Base-by-base conservation (phyloP, 2,888 invertebrate species). In the Mesopsocus fuscifrons region DNA sequence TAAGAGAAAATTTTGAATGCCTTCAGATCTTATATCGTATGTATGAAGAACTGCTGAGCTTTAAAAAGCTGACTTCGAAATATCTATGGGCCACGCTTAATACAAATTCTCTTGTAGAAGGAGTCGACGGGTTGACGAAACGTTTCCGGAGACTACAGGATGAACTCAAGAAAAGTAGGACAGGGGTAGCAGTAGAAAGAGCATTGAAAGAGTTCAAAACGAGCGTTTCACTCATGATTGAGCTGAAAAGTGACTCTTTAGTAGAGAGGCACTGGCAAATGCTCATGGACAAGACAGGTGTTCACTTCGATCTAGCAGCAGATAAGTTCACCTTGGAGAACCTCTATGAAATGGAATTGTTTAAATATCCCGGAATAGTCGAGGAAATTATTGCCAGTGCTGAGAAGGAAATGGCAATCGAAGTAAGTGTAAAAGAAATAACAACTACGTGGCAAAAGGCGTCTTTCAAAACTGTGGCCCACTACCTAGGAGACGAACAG, bases 311-410 rank as follows among this genome's bases (percentile, higher is more conserved):
- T 54, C 88, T 91, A 79, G 70, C 81, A 2, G 77, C 85, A 2
- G 80, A 84, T 16, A 71, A 79, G n/a, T 91, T 92, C 52, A 91
- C 89, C 0, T 63, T 92, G 46, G 84, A 85, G 46, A 87, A 89
- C 56, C 82, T 92, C 76, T 92, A 92, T 57, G 72, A 79, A 2
- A 91, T 92, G 91, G 81, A 92, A 54, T 62, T 91, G 46, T 83
- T 87, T 53, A 73, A 77, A 49, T 85, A 83, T 55, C 78, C 80
- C 60, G 84, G 87, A 0, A 78, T 81, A 3, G 88, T 88, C 30
- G 80, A 79, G 52, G 75, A 77, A 55, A 89, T 92, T 44, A 80
- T 92, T 20, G 84, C 76, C 49, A 80, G 79, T 57, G 91, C 92
- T 22, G 77, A 84, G 48, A 89, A 89, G 54, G 92, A 92, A 59